Percentiles rank a stretch among this genome's conserved stretches.
Conservation (phyloP, 2,113 vertebrate species). For the Porphyrio hochstetteri region DNA sequence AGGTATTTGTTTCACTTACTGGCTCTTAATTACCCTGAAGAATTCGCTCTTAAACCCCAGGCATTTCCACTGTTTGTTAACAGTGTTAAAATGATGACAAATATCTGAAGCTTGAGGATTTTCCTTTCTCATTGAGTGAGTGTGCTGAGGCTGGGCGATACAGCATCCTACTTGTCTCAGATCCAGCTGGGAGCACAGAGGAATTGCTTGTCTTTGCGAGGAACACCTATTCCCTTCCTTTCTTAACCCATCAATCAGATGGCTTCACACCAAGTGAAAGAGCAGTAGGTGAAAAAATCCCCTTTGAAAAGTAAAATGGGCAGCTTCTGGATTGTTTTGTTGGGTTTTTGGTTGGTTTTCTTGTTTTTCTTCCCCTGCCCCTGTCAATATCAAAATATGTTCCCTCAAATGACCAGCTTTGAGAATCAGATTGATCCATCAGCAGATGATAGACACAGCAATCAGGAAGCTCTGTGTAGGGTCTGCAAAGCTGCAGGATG, state of each 20-base stretch:
- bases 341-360: not conserved
- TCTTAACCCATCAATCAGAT: not conserved
- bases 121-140: not conserved
- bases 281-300: not conserved
- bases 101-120: not conserved
- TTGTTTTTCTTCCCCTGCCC: too few relatives aligned
- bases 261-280: not conserved
- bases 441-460: not conserved
- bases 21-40: constrained; percentile 22
- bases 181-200: not conserved
- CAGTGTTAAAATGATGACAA: not conserved
- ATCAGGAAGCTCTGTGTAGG: not conserved
- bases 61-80: constrained; percentile 37
- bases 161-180: not conserved
- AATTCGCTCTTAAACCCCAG: constrained; percentile 22
- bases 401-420: not conserved
- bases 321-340: not conserved
- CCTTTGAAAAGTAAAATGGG: not conserved
- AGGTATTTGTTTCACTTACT: constrained; percentile 47
- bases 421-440: not conserved
- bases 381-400: not conserved
- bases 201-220: not conserved
- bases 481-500: not conserved
- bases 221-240: not conserved
- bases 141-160: not conserved